phyloP scores from a whole-genome alignment of 2,113 vertebrate genomes.

The Gymnarchus niloticus region DNA sequence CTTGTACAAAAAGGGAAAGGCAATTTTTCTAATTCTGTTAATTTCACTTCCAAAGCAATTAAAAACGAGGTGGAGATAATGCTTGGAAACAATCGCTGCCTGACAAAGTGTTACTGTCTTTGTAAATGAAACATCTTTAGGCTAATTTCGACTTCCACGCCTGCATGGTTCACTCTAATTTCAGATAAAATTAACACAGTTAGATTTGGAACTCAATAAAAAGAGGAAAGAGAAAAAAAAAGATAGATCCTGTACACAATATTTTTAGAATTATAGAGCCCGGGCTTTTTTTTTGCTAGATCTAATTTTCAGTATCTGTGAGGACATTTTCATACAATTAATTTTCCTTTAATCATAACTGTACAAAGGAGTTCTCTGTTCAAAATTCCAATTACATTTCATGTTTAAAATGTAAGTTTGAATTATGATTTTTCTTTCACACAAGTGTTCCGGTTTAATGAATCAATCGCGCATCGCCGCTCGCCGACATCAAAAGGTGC shows the following conservation, averaged over 20 bases:
- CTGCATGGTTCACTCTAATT: conserved; percentile 65
- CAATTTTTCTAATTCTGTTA: conserved; percentile 94
- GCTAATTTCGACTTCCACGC: conserved; percentile 77
- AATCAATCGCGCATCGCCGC: conserved; percentile 64
- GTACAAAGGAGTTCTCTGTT: conserved; percentile 69
- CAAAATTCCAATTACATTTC: conserved; percentile 75
- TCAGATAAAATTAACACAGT: conserved; percentile 85
- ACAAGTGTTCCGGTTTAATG: conserved; percentile 65
- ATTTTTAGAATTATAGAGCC: conserved; percentile 66
- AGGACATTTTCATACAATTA: conserved; percentile 77
- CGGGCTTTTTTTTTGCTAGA: conserved; percentile 56
- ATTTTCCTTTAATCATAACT: conserved; percentile 77
- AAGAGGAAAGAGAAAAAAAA: conserved; percentile 46
- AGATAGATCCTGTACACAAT: conserved; percentile 63
- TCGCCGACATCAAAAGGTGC: conserved; percentile 61
- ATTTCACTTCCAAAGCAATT: conserved; percentile 98
- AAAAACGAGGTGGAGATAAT: conserved; percentile 83
- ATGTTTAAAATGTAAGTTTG: conserved; percentile 68
- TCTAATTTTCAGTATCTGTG: conserved; percentile 73
- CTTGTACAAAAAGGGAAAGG: conserved; percentile 76
- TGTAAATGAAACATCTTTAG: conserved; percentile 83
- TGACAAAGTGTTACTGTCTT: conserved; percentile 83
- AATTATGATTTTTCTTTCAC: conserved; percentile 67
- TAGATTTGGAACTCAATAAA: conserved; percentile 68
- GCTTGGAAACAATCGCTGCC: conserved; percentile 75